These are phyloP conservation scores for Dinocampus coccinellae DNA, from an alignment of 2,888 invertebrate genomes.

Conservation along the genomic window DNA sequence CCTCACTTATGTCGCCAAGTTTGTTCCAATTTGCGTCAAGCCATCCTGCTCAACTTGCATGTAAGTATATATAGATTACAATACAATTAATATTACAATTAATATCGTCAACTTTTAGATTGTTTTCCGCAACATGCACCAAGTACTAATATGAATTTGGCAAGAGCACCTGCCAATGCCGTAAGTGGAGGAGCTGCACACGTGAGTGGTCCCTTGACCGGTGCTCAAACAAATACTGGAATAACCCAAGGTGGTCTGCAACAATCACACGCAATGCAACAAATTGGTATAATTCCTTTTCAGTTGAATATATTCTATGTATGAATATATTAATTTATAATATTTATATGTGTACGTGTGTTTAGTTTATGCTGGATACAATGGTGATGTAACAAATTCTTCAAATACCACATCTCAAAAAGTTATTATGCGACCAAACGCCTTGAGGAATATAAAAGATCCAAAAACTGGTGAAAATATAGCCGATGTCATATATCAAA, in stretches of 20 bases:
- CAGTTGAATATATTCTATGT: slow-evolving; percentile 40
- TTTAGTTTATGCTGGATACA: slow-evolving; percentile 57
- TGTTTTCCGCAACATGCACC: slow-evolving; percentile 48
- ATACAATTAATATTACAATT: neutral
- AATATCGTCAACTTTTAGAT: slow-evolving; percentile 30
- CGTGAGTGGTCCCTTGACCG: slow-evolving; percentile 59
- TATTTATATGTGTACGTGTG: slow-evolving; percentile 25
- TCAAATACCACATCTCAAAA: slow-evolving; percentile 45
- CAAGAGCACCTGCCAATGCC: slow-evolving; percentile 57
- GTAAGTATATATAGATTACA: slow-evolving; percentile 50
- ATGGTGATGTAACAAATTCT: slow-evolving; percentile 54
- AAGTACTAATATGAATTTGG: slow-evolving; percentile 54
- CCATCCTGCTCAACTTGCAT: slow-evolving; percentile 49
- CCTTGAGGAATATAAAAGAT: slow-evolving; percentile 70
- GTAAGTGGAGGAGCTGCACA: slow-evolving; percentile 63
- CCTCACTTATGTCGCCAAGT: slow-evolving; percentile 52
- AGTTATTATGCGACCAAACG: slow-evolving; percentile 59
- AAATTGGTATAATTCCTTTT: slow-evolving; percentile 57
- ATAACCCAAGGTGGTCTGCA: slow-evolving; percentile 62
- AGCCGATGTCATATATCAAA: slow-evolving; percentile 70
- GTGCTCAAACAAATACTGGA: slow-evolving; percentile 61
- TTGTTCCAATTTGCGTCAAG: slow-evolving; percentile 53
- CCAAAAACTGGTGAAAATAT: slow-evolving; percentile 72
- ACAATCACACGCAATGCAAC: slow-evolving; percentile 58
- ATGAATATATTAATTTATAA: neutral